Evolutionary conservation across 2,113 vertebrate genomes (phyloP).

Genomic region (Pteronura brasiliensis): DNA sequence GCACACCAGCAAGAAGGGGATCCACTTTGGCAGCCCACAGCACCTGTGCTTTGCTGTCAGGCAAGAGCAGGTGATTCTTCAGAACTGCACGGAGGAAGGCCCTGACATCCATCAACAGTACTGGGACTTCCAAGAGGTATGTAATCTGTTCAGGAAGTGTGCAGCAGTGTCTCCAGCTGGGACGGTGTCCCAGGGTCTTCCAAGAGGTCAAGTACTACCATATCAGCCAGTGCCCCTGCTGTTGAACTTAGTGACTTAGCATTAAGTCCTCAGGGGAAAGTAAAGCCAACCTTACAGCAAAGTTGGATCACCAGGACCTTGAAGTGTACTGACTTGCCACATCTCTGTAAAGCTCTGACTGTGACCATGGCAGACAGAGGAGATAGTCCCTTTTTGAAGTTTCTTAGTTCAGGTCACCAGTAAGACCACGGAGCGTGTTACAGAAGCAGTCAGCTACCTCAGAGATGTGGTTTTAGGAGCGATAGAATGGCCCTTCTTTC

Average conservation of each 20-base stretch:
- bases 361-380: background rate
- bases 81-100: slow-evolving; percentile 81
- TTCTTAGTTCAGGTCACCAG: background rate
- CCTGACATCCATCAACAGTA: slow-evolving; percentile 74
- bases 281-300: background rate
- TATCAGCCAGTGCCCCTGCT: background rate
- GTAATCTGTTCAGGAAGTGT: background rate
- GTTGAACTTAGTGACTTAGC: background rate
- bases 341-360: background rate
- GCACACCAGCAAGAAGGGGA: slow-evolving; percentile 84
- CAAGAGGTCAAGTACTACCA: background rate
- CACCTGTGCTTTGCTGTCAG: slow-evolving; percentile 86
- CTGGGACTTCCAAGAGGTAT: slow-evolving; percentile 89
- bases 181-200: background rate
- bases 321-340: background rate
- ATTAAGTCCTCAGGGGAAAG: background rate
- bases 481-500: background rate
- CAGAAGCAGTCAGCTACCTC: background rate
- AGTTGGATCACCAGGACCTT: background rate
- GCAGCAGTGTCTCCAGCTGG: background rate
- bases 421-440: background rate
- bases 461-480: background rate
- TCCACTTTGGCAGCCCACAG: slow-evolving; percentile 79
- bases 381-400: background rate
- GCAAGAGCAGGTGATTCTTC: slow-evolving; percentile 82